Percentiles rank a stretch among this genome's conserved stretches.
Conservation (phyloP, 1,140 invertebrate genomes). For the Hirudo medicinalis region DNA sequence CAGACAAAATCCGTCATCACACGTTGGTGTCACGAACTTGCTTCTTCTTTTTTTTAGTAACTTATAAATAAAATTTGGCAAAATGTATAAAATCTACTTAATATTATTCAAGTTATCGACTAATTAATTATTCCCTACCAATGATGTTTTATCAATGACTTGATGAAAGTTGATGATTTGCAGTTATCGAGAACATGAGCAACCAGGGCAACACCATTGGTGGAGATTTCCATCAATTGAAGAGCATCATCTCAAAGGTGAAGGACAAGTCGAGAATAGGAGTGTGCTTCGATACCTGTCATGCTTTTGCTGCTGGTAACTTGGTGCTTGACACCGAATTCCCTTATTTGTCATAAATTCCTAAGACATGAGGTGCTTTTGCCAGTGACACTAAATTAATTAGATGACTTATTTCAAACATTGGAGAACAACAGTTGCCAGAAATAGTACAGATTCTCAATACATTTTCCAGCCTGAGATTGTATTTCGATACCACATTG, state of each 20-base stretch:
- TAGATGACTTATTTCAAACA: no score
- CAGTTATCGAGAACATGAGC: conserved; percentile 15
- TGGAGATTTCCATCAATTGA: conserved; percentile 34
- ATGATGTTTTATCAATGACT: not conserved
- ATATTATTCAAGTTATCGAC: conserved; percentile 41
- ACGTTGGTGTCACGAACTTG: conserved; percentile 20
- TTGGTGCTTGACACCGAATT: no score
- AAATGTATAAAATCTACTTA: conserved; percentile 44
- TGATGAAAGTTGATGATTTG: not conserved
- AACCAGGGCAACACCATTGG: conserved; percentile 1
- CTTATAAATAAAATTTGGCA: conserved; percentile 44
- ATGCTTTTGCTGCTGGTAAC: conserved; percentile 41
- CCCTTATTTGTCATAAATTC: no score
- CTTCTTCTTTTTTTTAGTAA: conserved; percentile 30
- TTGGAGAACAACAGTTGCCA: no score
- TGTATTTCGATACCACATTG: no score
- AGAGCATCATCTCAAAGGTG: conserved; percentile 37
- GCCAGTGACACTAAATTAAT: no score
- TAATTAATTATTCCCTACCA: no score
- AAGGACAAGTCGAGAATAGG: conserved; percentile 37
- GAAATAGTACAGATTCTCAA: no score
- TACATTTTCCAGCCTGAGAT: no score
- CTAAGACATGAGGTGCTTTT: no score
- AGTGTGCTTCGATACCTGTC: conserved; percentile 43
- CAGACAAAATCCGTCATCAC: conserved; percentile 39